Percentiles rank a stretch among this genome's conserved stretches.
phyloP scores from a whole-genome alignment of 2,888 invertebrate genomes.

The Anoplius nigerrimus region DNA sequence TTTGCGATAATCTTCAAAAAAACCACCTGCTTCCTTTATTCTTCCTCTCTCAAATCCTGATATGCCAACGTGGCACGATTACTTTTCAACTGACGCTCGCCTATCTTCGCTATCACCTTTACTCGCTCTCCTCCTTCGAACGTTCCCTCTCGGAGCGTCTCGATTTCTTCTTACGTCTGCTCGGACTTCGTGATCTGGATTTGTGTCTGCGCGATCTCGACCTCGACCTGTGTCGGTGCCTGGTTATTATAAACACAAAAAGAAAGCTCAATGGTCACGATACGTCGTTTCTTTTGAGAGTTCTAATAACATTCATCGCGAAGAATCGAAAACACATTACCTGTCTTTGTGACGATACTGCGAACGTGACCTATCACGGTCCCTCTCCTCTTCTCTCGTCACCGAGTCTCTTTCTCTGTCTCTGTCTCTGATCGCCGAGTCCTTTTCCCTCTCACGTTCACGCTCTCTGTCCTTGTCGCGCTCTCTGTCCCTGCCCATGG shows the following conservation, averaged over 20 bases:
- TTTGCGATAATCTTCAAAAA: background rate
- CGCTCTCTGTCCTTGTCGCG: slow-evolving; percentile 61
- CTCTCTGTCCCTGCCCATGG: slow-evolving; percentile 51
- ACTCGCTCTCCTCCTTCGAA: slow-evolving; percentile 83
- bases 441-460: slow-evolving; percentile 60
- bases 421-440: slow-evolving; percentile 53
- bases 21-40: no score
- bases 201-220: slow-evolving; percentile 81
- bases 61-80: no score
- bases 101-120: slow-evolving; percentile 50
- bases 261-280: background rate
- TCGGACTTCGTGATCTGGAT: slow-evolving; percentile 83
- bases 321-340: slow-evolving; percentile 65
- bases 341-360: slow-evolving; percentile 80
- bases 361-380: slow-evolving; percentile 77
- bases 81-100: no score
- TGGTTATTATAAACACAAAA: slow-evolving; percentile 26
- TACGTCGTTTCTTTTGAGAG: background rate
- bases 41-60: no score
- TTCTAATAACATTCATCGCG: no score
- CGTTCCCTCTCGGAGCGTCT: slow-evolving; percentile 81
- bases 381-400: slow-evolving; percentile 75
- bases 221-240: slow-evolving; percentile 75
- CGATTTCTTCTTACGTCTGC: slow-evolving; percentile 82
- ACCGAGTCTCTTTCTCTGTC: slow-evolving; percentile 71